Evolutionary conservation across 2,113 vertebrate genomes (phyloP), one percentile per base, ranked within the genome.

Genomic region (Megaptera novaeangliae): DNA sequence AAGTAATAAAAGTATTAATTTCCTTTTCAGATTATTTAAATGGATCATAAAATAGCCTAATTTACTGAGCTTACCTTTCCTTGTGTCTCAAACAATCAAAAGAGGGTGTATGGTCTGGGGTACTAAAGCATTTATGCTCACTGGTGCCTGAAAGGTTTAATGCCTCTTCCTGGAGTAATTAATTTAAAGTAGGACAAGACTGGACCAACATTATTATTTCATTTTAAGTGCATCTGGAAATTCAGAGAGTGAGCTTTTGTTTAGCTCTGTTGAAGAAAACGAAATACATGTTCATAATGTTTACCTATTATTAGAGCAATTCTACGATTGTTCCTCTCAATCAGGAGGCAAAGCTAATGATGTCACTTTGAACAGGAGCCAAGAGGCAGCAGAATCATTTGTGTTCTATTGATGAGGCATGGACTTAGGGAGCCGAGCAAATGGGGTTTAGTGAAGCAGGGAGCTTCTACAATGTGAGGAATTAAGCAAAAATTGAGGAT

Each of bases 1-100:
- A 95, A 90, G 95, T 88, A 82, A 95, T 98, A 98, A 97, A 97
- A 97, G 96, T 96, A 97, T 97, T 98, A 96, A 98, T 98, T 98
- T 98, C 97, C 97, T 98, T 97, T 97, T 97, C 95, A 97, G 96
- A 96, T 98, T 96, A 97, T 95, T 98, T 96, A 97, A 97, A 86
- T 93, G 92, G 96, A 78, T 95, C 97, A 97, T 98, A 98, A 98
- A 98, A 95, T 49, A 95, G 89, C 66, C 91, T 92, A 94, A 96
- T 97, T 98, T 97, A 88, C 91, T 63, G 84, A 95, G 49, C 59
- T 90, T 92, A 96, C 86, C 82, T 95, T 95, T 97, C 81, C 83
- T 96, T 97, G 81, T 93, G 78, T 93, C 86, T 69, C 75, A 78
- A 55, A 86, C 91, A 95, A 93, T 72, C 77, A 74, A 66, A 69